Conservation (phyloP, 1,140 invertebrate genomes). For the Lanistes nyassanus region DNA sequence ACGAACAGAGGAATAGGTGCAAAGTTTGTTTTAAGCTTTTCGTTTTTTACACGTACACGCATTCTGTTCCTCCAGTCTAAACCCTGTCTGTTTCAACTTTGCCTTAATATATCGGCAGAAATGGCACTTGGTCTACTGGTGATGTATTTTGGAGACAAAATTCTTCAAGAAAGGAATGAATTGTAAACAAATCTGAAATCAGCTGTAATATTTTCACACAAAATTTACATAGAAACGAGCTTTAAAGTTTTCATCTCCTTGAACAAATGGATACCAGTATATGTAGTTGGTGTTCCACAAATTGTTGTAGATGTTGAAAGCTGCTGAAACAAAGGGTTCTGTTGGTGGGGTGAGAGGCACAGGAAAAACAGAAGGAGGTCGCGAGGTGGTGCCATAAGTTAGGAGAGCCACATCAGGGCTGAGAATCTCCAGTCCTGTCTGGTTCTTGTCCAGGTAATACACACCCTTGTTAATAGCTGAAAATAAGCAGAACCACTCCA, state of each 20-base stretch:
- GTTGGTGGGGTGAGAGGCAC: conserved; percentile 46
- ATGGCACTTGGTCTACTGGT: too few species aligned
- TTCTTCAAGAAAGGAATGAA: too few species aligned
- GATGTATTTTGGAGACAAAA: too few species aligned
- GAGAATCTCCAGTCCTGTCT: conserved; percentile 35
- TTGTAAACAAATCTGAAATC: too few species aligned
- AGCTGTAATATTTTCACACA: not conserved
- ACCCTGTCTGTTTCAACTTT: too few species aligned
- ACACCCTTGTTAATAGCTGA: conserved; percentile 41
- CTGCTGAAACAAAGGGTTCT: conserved; percentile 37
- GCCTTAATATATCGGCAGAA: too few species aligned
- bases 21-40: too few species aligned
- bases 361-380: conserved; percentile 42
- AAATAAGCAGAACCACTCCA: conserved; percentile 14
- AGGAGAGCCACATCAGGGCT: conserved; percentile 43
- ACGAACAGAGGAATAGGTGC: too few species aligned
- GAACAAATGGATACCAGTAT: conserved; percentile 53
- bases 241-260: conserved; percentile 39
- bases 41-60: too few species aligned
- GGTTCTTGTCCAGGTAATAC: conserved; percentile 27
- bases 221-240: conserved; percentile 36
- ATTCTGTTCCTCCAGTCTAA: too few species aligned
- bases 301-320: conserved; percentile 57
- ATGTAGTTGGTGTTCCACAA: conserved; percentile 59
- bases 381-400: conserved; percentile 29